Evolutionary conservation across 1,140 invertebrate species (phyloP), one percentile per base, ranked within the genome.

Genomic region (Protaetia brevitarsis): DNA sequence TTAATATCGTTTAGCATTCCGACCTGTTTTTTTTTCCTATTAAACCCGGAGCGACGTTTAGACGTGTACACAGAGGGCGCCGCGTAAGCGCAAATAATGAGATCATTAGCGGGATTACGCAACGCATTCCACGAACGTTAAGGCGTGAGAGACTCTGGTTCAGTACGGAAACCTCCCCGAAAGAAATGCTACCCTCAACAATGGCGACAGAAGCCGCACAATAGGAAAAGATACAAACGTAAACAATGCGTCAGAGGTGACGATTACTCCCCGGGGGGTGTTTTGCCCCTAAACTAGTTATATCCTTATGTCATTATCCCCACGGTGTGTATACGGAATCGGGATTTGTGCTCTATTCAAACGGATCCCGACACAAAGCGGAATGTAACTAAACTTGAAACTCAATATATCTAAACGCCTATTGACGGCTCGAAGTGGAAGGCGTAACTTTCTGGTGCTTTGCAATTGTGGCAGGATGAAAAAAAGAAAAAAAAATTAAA

Each of bases 261-360:
- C 69, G 69, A 70, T 68, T 65, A 70, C 57, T 64, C 69, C 65
- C 68, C 41, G 26, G 63, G 68, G 68, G 68, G 59, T 59, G 29
- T 57, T 51, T 36, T 41, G 62, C 65, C 63, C 65, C 63, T 69
- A 69, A 69, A 69, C 68, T 69, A 67, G 68, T 69, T 69, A 69
- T 69, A 56, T 65, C 68, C 66, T 69, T 69, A 67, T 69, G 65
- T 69, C 66, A 69, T 69, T 69, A 69, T 66, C 64, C 65, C 27
- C 29, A 31, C 29, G 16, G 26, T 59, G 57, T 27, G 57, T 59
- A n/a, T n/a, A 28, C 57, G 26, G 26, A 58, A 29, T 59, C 29
- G 57, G 57, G 26, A 59, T 29, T 59, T 59, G 57, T 59, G 30
- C 57, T 26, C 29, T 59, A 29, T 59, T 59, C 57, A 29, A 58